Evolutionary conservation across 1,140 invertebrate species (phyloP).

Genomic region (Lutraria rhynchaena): DNA sequence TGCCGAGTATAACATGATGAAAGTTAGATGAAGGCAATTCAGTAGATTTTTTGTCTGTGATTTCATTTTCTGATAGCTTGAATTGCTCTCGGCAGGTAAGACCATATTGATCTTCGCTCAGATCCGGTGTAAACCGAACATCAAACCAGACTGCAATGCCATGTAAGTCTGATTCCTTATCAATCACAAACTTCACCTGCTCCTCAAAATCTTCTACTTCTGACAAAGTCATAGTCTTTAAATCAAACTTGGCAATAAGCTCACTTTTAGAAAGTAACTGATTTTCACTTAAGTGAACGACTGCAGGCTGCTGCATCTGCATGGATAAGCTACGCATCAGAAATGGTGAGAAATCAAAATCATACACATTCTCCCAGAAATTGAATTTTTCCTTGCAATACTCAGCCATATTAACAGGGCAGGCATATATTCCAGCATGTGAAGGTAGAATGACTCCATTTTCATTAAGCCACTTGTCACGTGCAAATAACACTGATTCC

Average conservation of each 20-base stretch:
- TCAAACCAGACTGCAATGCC: conserved; percentile 80
- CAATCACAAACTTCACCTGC: conserved; percentile 65
- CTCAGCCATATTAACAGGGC: conserved; percentile 72
- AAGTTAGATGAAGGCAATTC: no score
- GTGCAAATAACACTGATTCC: conserved; percentile 80
- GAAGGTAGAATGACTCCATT: conserved; percentile 77
- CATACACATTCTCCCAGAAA: conserved; percentile 79
- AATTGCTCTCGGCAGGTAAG: background rate
- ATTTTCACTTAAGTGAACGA: conserved; percentile 62
- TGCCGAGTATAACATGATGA: conserved; percentile 62
- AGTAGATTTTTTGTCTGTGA: no score
- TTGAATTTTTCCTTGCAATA: conserved; percentile 72
- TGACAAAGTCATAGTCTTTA: conserved; percentile 68
- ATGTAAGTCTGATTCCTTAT: conserved; percentile 68
- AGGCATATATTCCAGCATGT: conserved; percentile 70
- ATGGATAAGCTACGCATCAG: conserved; percentile 58
- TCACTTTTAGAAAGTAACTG: conserved; percentile 67
- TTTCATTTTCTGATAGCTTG: background rate
- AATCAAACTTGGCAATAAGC: conserved; percentile 71
- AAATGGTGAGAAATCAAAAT: conserved; percentile 77
- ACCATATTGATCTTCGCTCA: conserved; percentile 1
- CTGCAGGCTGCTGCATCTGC: conserved; percentile 71
- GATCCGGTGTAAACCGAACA: conserved; percentile 70
- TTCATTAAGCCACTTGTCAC: conserved; percentile 77
- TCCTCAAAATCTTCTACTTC: conserved; percentile 71